phyloP scores from a whole-genome alignment of 2,113 vertebrate species.

The Oreochromis niloticus region DNA sequence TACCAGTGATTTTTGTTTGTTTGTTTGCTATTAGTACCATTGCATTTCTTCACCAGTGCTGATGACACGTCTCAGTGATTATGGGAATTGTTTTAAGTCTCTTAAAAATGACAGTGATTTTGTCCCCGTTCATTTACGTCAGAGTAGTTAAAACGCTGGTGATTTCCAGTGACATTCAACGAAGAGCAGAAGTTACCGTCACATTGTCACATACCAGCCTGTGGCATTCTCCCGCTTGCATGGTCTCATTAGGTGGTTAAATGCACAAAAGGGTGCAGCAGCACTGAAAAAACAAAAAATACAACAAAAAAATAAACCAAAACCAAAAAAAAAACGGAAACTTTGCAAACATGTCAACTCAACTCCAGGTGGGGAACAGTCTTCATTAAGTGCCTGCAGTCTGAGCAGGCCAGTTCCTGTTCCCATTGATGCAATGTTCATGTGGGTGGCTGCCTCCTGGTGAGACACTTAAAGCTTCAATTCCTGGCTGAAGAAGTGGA shows the following conservation, averaged over 20 bases:
- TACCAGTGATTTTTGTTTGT: slow-evolving; percentile 25
- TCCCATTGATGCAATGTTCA: neutral
- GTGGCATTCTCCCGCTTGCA: slow-evolving; percentile 28
- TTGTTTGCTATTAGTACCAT: neutral
- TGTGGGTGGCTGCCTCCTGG: slow-evolving; percentile 1
- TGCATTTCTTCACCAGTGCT: slow-evolving; percentile 10
- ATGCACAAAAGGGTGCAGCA: slow-evolving; percentile 2
- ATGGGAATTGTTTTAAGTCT: slow-evolving; percentile 18
- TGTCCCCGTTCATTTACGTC: slow-evolving; percentile 27
- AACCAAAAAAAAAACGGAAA: neutral
- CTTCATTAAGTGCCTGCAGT: slow-evolving; percentile 18
- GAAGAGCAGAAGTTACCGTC: slow-evolving; percentile 26
- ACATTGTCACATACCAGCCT: slow-evolving; percentile 46
- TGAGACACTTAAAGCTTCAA: slow-evolving; percentile 23
- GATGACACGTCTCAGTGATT: slow-evolving; percentile 20
- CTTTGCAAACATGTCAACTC: slow-evolving; percentile 13
- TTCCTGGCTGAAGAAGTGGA: neutral
- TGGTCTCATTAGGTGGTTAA: slow-evolving; percentile 45
- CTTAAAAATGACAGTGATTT: slow-evolving; percentile 44
- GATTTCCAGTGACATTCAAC: slow-evolving; percentile 62
- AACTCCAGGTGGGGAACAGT: slow-evolving; percentile 15
- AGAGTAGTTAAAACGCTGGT: slow-evolving; percentile 58
- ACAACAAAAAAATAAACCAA: neutral
- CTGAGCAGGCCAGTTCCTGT: neutral
- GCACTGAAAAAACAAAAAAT: neutral